Evolutionary conservation across 2,888 invertebrate genomes (phyloP).

Genomic region (Rutpela maculata): DNA sequence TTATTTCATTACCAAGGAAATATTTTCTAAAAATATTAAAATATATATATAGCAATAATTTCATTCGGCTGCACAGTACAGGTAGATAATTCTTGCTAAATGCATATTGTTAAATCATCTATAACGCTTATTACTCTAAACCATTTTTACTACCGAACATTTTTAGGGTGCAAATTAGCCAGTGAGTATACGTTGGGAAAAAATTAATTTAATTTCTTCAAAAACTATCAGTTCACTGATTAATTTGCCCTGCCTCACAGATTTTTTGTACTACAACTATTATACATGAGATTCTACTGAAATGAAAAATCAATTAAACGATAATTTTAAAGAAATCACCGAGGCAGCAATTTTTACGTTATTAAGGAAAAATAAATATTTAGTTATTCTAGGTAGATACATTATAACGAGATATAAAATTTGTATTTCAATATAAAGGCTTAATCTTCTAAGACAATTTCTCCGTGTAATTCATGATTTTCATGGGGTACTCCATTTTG

Average conservation of each 20-base stretch:
- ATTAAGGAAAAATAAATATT: conserved; percentile 5
- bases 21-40: not conserved
- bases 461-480: conserved; percentile 29
- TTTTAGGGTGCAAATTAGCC: not conserved
- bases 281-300: not conserved
- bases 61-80: not conserved
- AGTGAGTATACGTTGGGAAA: too few relatives aligned
- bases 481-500: conserved; percentile 68
- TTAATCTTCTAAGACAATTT: conserved; percentile 35
- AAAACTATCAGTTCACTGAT: too few relatives aligned
- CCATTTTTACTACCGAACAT: not conserved
- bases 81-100: not conserved
- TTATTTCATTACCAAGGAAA: conserved; percentile 40
- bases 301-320: not conserved
- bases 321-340: not conserved
- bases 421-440: not conserved
- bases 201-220: too few relatives aligned
- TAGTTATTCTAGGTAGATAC: not conserved
- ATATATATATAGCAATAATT: not conserved
- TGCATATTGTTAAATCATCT: too few relatives aligned
- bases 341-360: not conserved
- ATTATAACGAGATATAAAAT: conserved; percentile 7
- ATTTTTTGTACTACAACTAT: not conserved
- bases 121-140: too few relatives aligned
- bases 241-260: not conserved